These are phyloP conservation scores for Cactoblastis cactorum DNA, from an alignment of 2,888 invertebrate genomes.

Conservation along the genomic window DNA sequence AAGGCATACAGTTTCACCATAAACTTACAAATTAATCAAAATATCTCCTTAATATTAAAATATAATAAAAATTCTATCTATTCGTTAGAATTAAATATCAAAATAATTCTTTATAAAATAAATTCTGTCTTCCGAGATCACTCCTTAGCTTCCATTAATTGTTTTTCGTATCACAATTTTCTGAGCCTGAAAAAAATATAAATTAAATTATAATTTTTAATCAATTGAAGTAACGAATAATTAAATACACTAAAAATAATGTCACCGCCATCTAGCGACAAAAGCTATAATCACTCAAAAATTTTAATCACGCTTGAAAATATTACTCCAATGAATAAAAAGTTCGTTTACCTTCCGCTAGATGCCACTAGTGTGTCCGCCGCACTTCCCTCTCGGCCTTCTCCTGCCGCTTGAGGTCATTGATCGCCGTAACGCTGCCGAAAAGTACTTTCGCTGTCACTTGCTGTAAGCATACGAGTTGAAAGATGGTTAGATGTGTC, in stretches of 20 bases:
- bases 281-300: neutral
- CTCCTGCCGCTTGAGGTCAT: constrained; percentile 85
- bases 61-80: neutral
- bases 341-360: constrained; percentile 35
- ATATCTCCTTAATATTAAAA: neutral
- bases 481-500: constrained; percentile 5
- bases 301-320: neutral
- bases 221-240: neutral
- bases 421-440: constrained; percentile 85
- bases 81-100: constrained; percentile 11
- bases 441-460: constrained; percentile 87
- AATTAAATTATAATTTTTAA: neutral
- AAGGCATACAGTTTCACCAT: no score
- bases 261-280: constrained; percentile 26
- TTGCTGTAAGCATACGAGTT: constrained; percentile 59
- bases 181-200: constrained; percentile 44
- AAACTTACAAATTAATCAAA: no score
- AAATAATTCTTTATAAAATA: constrained; percentile 14
- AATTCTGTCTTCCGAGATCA: constrained; percentile 67
- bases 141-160: constrained; percentile 61
- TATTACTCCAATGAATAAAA: neutral
- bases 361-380: constrained; percentile 74
- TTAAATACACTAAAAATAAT: neutral
- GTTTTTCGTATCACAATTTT: constrained; percentile 47
- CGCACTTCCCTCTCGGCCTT: constrained; percentile 82